Evolutionary conservation across 2,797 vertebrate species (phyloP).

Genomic region (Hydrolagus colliei): DNA sequence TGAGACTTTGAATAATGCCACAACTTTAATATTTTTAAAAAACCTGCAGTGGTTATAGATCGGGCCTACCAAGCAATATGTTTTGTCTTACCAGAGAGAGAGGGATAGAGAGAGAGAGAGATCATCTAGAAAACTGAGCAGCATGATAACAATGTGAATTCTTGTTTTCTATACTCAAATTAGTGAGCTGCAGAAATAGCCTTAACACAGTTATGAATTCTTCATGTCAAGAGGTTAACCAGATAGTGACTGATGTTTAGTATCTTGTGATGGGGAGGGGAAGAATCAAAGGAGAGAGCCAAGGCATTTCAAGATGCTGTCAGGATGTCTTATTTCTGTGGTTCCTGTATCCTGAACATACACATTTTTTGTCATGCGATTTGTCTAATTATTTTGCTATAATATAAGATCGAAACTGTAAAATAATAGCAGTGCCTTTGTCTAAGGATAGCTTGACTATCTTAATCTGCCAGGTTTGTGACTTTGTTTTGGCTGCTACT

Average conservation of each 20-base stretch:
- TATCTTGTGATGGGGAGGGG: neutral
- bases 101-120: too few species aligned
- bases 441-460: too few species aligned
- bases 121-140: conserved; percentile 6
- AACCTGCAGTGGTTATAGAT: conserved; percentile 6
- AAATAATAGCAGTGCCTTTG: too few species aligned
- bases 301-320: too few species aligned
- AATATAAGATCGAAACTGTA: too few species aligned
- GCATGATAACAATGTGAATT: neutral
- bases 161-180: neutral
- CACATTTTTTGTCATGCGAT: too few species aligned
- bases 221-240: neutral
- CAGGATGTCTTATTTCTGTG: too few species aligned
- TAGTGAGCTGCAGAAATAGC: neutral
- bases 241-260: neutral
- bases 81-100: neutral
- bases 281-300: neutral
- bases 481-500: too few species aligned
- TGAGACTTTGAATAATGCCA: neutral
- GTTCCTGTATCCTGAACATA: too few species aligned
- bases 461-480: too few species aligned
- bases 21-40: neutral
- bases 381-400: too few species aligned
- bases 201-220: neutral
- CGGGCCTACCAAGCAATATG: neutral